phyloP scores from a whole-genome alignment of 2,113 vertebrate genomes.

The Hippocampus comes region DNA sequence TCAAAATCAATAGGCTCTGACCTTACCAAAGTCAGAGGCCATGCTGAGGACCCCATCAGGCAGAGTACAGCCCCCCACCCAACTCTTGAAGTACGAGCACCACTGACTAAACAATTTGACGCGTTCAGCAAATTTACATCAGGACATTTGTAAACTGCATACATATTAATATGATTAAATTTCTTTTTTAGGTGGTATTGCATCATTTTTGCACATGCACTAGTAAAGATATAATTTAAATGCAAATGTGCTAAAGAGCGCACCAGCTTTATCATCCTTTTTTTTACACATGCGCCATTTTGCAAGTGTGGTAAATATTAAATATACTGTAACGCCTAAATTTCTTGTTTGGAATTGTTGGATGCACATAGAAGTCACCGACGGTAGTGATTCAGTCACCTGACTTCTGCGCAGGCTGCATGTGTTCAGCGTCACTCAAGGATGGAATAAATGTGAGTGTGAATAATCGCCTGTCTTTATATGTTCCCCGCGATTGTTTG shows the following conservation, averaged over 20 bases:
- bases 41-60: conserved; percentile 60
- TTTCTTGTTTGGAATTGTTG: neutral
- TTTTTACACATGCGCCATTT: neutral
- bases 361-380: neutral
- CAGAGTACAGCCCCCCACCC: conserved; percentile 21
- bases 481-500: no score
- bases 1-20: conserved; percentile 73
- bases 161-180: neutral
- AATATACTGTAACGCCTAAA: neutral
- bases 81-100: neutral
- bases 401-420: no score
- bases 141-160: neutral
- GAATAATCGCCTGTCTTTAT: no score
- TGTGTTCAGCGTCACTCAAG: no score
- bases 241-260: neutral
- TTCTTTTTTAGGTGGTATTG: neutral
- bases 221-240: neutral
- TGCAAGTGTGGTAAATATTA: neutral
- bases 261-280: no score
- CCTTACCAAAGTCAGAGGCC: conserved; percentile 59
- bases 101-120: neutral
- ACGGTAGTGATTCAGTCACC: no score
- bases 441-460: no score
- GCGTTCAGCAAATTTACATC: neutral
- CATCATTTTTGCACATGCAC: neutral